A percentile compares a stretch with the other conserved stretches of the same genome.
Evolutionary conservation across 2,113 vertebrate genomes (phyloP).

Genomic region (Rhadina sibilatrix): DNA sequence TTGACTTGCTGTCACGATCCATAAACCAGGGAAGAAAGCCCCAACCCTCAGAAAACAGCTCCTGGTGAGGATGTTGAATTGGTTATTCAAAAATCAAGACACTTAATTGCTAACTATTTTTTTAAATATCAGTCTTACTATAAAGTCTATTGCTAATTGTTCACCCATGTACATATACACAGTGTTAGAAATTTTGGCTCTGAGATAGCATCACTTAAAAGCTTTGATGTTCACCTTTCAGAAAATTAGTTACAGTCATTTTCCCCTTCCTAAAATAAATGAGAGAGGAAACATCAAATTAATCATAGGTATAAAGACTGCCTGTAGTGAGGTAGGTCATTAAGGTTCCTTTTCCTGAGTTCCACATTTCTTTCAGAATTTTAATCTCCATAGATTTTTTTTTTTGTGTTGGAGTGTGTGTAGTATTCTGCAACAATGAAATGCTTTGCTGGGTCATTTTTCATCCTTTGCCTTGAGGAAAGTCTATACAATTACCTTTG

Average conservation of each 20-base stretch:
- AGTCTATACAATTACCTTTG: not conserved
- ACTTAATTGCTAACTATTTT: not conserved
- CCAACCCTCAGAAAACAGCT: not conserved
- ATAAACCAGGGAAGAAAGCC: not conserved
- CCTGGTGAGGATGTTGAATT: not conserved
- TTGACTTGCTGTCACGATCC: not conserved
- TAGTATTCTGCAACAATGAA: not conserved
- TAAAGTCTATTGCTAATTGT: not conserved
- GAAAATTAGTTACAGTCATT: not conserved
- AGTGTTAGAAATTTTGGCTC: not conserved
- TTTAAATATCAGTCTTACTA: not conserved
- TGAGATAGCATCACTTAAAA: not conserved
- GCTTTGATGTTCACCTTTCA: not conserved
- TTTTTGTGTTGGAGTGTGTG: not conserved
- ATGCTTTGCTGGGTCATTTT: not conserved
- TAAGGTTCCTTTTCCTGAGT: not conserved
- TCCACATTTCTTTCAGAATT: slow-evolving; percentile 19
- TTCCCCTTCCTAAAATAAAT: not conserved
- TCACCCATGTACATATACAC: not conserved
- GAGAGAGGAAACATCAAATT: not conserved
- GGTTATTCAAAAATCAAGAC: not conserved
- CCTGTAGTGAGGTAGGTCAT: not conserved
- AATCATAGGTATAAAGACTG: not conserved
- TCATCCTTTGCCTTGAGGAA: slow-evolving; percentile 1
- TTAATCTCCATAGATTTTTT: not conserved